Percentiles rank a stretch among this genome's conserved stretches.
phyloP scores from a whole-genome alignment of 2,888 invertebrate species.

The Eupithecia insigniata region DNA sequence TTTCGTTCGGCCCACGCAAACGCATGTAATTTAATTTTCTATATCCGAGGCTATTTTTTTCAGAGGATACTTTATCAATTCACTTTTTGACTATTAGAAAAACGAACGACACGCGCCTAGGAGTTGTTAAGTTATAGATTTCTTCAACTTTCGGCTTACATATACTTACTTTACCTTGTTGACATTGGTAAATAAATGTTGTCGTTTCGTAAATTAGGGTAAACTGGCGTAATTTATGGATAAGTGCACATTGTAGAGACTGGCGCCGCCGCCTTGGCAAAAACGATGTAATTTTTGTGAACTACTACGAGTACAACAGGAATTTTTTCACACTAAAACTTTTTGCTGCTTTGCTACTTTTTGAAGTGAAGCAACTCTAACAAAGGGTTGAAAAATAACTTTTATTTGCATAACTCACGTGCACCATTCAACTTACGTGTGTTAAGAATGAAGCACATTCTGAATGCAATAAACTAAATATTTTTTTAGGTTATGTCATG shows the following conservation, averaged over 20 bases:
- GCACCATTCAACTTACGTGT: not conserved
- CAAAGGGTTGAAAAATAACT: not conserved
- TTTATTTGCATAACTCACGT: not conserved
- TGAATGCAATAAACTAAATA: too few relatives aligned
- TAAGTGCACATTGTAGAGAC: not conserved
- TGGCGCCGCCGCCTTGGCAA: not conserved
- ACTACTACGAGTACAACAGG: not conserved
- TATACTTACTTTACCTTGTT: not conserved
- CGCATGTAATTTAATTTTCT: not conserved
- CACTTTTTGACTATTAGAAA: not conserved
- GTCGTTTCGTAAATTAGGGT: not conserved
- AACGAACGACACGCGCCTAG: not conserved
- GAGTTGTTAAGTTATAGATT: not conserved
- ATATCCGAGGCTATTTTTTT: not conserved
- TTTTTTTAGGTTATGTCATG: too few relatives aligned
- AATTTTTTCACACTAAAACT: not conserved
- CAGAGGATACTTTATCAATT: not conserved
- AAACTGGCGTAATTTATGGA: not conserved
- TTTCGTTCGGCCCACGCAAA: conserved; percentile 22
- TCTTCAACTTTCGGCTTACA: not conserved
- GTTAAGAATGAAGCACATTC: not conserved
- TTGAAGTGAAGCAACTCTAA: not conserved
- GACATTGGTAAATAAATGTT: not conserved
- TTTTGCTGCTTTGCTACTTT: not conserved
- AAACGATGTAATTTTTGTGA: not conserved